Evolutionary conservation across 2,797 vertebrate genomes (phyloP).

Genomic region (Sphenodon punctatus): DNA sequence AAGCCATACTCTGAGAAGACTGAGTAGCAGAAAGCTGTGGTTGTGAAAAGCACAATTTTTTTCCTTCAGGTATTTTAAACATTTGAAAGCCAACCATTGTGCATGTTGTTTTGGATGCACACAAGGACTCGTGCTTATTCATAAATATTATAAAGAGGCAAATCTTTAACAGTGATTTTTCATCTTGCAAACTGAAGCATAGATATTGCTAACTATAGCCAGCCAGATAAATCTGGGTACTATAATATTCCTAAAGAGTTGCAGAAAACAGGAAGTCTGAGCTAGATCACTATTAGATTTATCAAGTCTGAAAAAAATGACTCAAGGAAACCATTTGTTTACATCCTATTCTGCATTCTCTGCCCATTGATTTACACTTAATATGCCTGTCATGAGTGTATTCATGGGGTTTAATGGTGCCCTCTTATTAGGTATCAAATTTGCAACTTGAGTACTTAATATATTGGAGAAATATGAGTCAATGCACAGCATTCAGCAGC

Average conservation of each 20-base stretch:
- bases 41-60: not conserved
- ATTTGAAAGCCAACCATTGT: not conserved
- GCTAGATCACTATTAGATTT: not conserved
- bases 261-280: not conserved
- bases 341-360: not conserved
- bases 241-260: not conserved
- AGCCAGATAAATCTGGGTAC: fast-evolving
- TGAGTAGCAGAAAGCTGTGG: not conserved
- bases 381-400: fast-evolving
- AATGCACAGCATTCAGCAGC: fast-evolving
- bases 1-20: not conserved
- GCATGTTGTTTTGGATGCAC: fast-evolving
- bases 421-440: fast-evolving
- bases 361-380: not conserved
- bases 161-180: not conserved
- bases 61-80: not conserved
- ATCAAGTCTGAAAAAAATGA: not conserved
- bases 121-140: too few species aligned
- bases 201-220: fast-evolving
- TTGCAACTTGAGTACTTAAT: not conserved
- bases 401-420: not conserved
- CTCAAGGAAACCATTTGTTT: not conserved
- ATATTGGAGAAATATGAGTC: not conserved
- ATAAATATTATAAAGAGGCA: not conserved
- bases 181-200: not conserved